Conservation (phyloP, 2,888 invertebrate genomes). For the Zonitis immaculata region DNA sequence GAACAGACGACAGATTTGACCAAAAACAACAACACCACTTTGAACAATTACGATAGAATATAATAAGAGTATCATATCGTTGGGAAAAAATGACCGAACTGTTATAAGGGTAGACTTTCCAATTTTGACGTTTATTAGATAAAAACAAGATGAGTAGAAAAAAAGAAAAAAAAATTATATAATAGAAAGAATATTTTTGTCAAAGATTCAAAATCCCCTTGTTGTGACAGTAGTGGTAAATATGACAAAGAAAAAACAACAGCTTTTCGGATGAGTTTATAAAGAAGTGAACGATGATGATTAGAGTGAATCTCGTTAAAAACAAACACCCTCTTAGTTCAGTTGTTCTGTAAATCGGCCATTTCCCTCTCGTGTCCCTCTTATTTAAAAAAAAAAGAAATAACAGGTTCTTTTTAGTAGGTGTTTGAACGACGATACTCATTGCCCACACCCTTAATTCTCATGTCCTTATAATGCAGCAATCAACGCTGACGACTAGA, state of each 20-base stretch:
- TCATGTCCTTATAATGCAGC: conserved; percentile 40
- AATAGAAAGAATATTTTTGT: not conserved
- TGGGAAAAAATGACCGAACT: not conserved
- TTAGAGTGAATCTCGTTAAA: conserved; percentile 48
- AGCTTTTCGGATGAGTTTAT: conserved; percentile 32
- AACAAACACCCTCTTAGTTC: conserved; percentile 47
- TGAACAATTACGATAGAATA: conserved; percentile 35
- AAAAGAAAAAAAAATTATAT: not conserved
- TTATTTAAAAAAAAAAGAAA: too few species aligned
- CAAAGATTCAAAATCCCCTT: not conserved
- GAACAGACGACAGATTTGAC: conserved; percentile 38
- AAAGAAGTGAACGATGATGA: conserved; percentile 41
- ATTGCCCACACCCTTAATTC: conserved; percentile 22
- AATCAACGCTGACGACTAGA: conserved; percentile 41
- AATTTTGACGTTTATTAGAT: not conserved
- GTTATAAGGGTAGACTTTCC: not conserved
- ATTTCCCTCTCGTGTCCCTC: conserved; percentile 31
- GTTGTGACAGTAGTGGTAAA: not conserved
- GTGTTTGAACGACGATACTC: conserved; percentile 35
- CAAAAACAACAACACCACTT: conserved; percentile 30
- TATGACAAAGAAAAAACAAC: conserved; percentile 28
- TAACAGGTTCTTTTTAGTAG: conserved; percentile 42
- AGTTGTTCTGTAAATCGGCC: conserved; percentile 45
- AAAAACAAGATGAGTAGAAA: not conserved
- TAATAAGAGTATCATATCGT: conserved; percentile 36